phyloP scores from a whole-genome alignment of 1,140 invertebrate genomes.

The Harpegnathos saltator region DNA sequence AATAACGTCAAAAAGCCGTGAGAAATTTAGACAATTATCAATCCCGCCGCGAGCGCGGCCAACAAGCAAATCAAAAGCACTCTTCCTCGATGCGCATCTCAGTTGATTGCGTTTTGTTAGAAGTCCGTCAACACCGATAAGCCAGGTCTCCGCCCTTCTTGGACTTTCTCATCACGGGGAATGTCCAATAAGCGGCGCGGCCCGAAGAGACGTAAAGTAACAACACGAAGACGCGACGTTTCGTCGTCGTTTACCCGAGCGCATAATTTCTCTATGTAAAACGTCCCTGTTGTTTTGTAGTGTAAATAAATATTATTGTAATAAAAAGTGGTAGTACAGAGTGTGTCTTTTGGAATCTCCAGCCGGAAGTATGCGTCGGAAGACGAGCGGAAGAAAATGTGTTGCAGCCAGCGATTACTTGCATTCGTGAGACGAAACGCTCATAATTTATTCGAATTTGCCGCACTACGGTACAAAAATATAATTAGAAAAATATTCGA shows the following conservation, averaged over 20 bases:
- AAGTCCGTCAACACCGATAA: conserved; percentile 21
- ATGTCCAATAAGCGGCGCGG: conserved; percentile 39
- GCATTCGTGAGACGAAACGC: neutral
- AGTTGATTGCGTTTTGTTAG: neutral
- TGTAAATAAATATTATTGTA: conserved; percentile 85
- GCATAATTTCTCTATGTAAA: conserved; percentile 75
- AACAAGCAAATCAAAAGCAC: neutral
- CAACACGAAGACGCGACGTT: conserved; percentile 8
- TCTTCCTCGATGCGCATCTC: conserved; percentile 14
- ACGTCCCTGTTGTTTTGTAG: conserved; percentile 82
- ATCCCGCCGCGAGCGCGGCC: neutral
- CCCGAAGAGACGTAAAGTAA: conserved; percentile 12
- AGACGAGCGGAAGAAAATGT: too few relatives aligned
- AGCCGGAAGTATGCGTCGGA: too few relatives aligned
- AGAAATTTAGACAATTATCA: conserved; percentile 36
- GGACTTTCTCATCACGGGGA: conserved; percentile 6
- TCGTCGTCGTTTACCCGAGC: conserved; percentile 41
- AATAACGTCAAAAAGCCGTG: conserved; percentile 22
- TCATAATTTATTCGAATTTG: conserved; percentile 16
- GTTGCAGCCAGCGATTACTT: too few relatives aligned
- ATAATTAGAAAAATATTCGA: conserved; percentile 38
- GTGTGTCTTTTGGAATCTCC: conserved; percentile 1
- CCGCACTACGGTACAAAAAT: conserved; percentile 25
- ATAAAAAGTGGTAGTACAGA: conserved; percentile 64
- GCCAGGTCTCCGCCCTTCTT: conserved; percentile 2